Evolutionary conservation across 2,113 vertebrate species (phyloP).

Genomic region (Lampris megalopsis): DNA sequence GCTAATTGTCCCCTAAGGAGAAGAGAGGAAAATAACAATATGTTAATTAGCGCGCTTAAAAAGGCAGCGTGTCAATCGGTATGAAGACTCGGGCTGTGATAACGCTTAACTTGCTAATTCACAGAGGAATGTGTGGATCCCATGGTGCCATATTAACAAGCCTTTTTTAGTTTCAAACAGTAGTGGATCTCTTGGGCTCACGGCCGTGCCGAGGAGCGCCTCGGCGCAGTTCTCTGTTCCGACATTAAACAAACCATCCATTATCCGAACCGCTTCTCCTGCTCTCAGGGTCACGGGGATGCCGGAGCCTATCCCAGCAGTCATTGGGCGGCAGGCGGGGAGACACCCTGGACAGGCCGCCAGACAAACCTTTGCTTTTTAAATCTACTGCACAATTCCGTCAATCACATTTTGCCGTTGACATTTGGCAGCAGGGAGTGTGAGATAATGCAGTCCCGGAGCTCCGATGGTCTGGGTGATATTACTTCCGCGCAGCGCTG

Average conservation of each 20-base stretch:
- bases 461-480: conserved; percentile 56
- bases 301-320: too few species aligned
- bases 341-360: too few species aligned
- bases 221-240: conserved; percentile 1
- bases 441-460: conserved; percentile 32
- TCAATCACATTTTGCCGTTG: conserved; percentile 65
- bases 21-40: conserved; percentile 46
- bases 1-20: conserved; percentile 64
- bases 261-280: too few species aligned
- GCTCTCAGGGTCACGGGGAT: too few species aligned
- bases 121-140: conserved; percentile 15
- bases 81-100: conserved; percentile 42
- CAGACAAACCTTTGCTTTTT: conserved; percentile 51
- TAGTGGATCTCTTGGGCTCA: background rate
- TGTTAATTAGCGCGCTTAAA: conserved; percentile 68
- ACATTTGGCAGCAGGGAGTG: conserved; percentile 49
- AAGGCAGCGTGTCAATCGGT: conserved; percentile 40
- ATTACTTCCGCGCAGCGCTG: conserved; percentile 51
- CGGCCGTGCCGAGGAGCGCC: too few species aligned
- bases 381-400: conserved; percentile 61
- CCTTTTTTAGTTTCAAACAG: background rate
- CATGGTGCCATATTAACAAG: background rate
- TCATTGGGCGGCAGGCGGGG: too few species aligned
- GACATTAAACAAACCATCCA: conserved; percentile 39
- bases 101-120: conserved; percentile 39